Base-by-base conservation (phyloP, 2,888 invertebrate species). In the Acanthacorydalis orientalis region DNA sequence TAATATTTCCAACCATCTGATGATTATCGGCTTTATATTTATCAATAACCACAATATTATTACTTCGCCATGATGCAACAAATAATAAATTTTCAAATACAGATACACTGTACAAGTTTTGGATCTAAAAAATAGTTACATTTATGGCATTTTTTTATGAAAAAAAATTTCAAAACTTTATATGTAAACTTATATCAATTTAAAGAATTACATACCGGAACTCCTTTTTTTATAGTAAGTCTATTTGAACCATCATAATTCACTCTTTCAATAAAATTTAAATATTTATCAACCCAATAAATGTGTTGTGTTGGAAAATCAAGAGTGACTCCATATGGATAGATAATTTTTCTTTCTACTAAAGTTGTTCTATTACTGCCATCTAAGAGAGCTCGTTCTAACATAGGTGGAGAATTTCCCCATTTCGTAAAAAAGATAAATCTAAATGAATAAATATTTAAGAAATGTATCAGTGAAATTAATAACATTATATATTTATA, bases 241-340 rank as follows among this genome's bases (percentile, higher is more conserved):
- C 85, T 69, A 57, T 77, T 73, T 12, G 65, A 65, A 9, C 87
- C 88, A 59, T 81, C 73, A 64, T 88, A 89, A 67, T 84, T 78
- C 16, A 83, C 75, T 50, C 83, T 70, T 65, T 88, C 85, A 6
- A 89, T 74, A 57, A 77, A 78, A 68, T 85, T 85, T 56, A 86
- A 70, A 65, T 83, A 86, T 7, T 78, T 75, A 65, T 89, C 89
- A 47, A 80, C 78, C 86, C 86, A 87, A 65, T 83, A 87, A 16
- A 87, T 73, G 57, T 74, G 73, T 57, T 77, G 71, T 45, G 74
- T 74, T 35, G 84, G 75, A 53, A 76, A 74, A 68, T 89, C 88
- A 45, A 83, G 70, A 14, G 82, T 70, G 33, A 87, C 70, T 48
- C 81, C 81, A 54, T 75, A 73, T 1, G 87, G 87, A 67, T 85